These are phyloP conservation scores for Pituophis catenifer DNA, from an alignment of 2,113 vertebrate species.

Conservation along the genomic window DNA sequence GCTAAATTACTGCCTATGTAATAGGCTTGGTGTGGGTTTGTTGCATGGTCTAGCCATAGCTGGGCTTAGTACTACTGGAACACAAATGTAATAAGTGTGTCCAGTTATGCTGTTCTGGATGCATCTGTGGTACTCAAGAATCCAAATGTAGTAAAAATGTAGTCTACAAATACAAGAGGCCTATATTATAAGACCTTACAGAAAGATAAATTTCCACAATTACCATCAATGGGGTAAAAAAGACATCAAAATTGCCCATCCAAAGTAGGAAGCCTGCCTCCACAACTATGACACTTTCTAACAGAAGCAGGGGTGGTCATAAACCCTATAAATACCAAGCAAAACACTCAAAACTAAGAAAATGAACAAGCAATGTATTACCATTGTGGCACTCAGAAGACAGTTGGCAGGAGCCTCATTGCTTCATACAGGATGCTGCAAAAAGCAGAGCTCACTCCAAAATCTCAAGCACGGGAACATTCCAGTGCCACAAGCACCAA, in stretches of 20 bases:
- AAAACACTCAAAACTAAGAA: not conserved
- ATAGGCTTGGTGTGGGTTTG: not conserved
- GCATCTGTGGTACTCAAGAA: not conserved
- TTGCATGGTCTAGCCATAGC: not conserved
- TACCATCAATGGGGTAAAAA: not conserved
- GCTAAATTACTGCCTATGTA: not conserved
- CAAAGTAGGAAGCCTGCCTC: not conserved
- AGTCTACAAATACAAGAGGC: not conserved
- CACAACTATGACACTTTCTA: not conserved
- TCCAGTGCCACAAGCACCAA: not conserved
- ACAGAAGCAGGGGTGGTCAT: not conserved
- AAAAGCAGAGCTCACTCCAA: not conserved
- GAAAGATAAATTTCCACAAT: not conserved
- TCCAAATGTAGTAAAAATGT: not conserved
- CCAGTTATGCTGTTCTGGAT: not conserved
- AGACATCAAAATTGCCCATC: not conserved
- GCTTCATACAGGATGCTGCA: not conserved
- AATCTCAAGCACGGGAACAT: not conserved
- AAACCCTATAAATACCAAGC: not conserved
- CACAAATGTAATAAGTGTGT: not conserved
- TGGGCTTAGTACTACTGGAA: not conserved
- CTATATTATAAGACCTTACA: not conserved
- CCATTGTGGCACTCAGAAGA: not conserved
- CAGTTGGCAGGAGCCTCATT: not conserved
- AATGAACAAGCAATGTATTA: not conserved